Evolutionary conservation across 2,113 vertebrate species (phyloP).

Genomic region (Dipodomys merriami): DNA sequence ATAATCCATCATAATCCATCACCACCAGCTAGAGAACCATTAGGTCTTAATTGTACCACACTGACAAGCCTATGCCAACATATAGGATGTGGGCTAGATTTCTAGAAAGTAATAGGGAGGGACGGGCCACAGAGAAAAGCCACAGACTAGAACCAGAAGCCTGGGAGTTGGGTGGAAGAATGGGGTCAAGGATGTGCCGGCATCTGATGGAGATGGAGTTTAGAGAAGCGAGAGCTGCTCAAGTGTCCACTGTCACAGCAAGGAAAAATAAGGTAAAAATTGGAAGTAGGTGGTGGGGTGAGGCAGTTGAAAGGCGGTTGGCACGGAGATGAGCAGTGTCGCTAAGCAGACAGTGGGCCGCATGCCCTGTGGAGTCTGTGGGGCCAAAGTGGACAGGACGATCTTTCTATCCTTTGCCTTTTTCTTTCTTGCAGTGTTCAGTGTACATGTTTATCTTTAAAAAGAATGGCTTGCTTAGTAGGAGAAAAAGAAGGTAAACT

Average conservation of each 20-base stretch:
- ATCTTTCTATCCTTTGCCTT: background rate
- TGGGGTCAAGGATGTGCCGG: background rate
- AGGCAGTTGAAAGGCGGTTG: background rate
- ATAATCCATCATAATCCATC: no score
- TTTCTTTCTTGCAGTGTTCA: background rate
- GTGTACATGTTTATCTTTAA: background rate
- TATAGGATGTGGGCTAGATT: no score
- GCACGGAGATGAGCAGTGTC: no score
- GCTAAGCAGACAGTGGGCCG: rapidly evolving
- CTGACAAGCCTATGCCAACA: no score
- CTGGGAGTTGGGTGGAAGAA: background rate
- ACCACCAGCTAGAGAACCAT: no score
- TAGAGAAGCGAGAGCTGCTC: background rate
- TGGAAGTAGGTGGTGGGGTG: background rate
- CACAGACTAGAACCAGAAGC: background rate
- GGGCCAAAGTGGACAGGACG: rapidly evolving
- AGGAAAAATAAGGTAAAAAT: background rate
- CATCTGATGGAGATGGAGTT: rapidly evolving
- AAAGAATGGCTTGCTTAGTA: background rate
- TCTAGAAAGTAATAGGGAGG: background rate
- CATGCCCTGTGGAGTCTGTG: background rate
- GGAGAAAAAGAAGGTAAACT: background rate
- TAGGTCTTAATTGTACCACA: background rate
- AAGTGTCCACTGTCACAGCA: background rate
- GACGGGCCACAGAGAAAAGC: no score